Conservation (phyloP, 2,113 vertebrate species). For the Ardeotis arabs region DNA sequence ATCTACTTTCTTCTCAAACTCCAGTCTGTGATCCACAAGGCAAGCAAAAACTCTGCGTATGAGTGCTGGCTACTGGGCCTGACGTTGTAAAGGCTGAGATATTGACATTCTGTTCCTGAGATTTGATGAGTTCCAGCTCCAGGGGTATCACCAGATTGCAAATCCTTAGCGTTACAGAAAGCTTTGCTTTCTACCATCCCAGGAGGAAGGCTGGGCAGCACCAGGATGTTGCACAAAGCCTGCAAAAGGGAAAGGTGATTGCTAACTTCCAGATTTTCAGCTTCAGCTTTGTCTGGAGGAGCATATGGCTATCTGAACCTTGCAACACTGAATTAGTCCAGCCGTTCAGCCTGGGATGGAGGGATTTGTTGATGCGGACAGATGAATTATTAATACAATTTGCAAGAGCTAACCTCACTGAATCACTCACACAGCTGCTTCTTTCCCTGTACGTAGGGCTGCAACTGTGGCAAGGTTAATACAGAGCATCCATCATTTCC, state of each 20-base stretch:
- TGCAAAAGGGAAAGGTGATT: background rate
- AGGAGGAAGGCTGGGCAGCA: background rate
- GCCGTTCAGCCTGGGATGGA: conserved; percentile 2
- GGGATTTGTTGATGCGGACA: conserved; percentile 25
- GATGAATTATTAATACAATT: conserved; percentile 65
- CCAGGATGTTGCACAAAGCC: background rate
- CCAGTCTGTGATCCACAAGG: background rate
- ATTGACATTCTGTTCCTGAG: background rate
- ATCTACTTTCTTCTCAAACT: background rate
- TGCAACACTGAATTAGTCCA: background rate
- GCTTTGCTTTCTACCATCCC: background rate
- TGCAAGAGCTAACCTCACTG: conserved; percentile 43
- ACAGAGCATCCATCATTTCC: conserved; percentile 60
- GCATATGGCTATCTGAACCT: background rate
- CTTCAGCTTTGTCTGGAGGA: background rate
- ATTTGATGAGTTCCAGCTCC: background rate
- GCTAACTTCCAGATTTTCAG: background rate
- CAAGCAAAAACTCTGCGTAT: background rate
- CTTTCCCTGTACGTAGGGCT: background rate
- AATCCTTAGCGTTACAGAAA: background rate
- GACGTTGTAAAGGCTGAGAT: background rate
- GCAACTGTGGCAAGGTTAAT: conserved; percentile 51
- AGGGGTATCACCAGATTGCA: background rate
- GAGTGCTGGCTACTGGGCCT: background rate
- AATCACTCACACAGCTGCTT: conserved; percentile 22